Evolutionary conservation across 2,888 invertebrate genomes (phyloP), one percentile per base, ranked within the genome.

Genomic region (Artemia sinica): DNA sequence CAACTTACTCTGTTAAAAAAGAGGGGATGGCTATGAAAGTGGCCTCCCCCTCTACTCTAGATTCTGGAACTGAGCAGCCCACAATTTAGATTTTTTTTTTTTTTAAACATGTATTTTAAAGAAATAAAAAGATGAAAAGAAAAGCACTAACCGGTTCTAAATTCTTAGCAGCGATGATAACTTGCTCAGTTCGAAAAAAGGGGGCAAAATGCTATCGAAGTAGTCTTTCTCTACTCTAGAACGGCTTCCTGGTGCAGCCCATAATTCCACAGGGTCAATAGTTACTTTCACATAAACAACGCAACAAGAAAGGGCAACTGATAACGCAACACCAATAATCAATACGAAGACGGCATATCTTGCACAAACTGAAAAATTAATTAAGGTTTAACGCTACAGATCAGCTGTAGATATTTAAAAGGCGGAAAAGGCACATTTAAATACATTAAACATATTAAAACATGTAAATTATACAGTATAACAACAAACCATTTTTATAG

Each of bases 241-340:
- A 66, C 88, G 83, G 0, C 93, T 93, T 69, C 81, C 80, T 0
- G 94, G 89, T 0, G 95, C 85, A 0, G 97, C 95, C 98, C 98
- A 99, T 70, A 98, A 81, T 77, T 97, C 88, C 0, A 97, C 94
- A 0, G 97, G 97, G 80, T 97, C 88, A 0, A 94, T 95, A 0
- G 91, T 92, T 66, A 94, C 85, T 72, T 86, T 79, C 75, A 89
- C 81, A 75, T 83, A 84, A 70, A 82, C 81, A 69, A 91, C 84
- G 51, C 93, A 93, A 75, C 81, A 82, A 0, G 87, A 87, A 13
- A 94, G 79, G 0, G 80, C 82, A 1, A 84, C 78, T 0, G 91
- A 84, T n/a, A 89, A 76, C 28, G 75, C 69, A 72, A 85, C 82
- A 48, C 91, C 90, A 50, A 85, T 74, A 69, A 87, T 81, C 50